These are phyloP conservation scores for Melanotaenia boesemani DNA, from an alignment of 2,797 vertebrate genomes.

Conservation along the genomic window DNA sequence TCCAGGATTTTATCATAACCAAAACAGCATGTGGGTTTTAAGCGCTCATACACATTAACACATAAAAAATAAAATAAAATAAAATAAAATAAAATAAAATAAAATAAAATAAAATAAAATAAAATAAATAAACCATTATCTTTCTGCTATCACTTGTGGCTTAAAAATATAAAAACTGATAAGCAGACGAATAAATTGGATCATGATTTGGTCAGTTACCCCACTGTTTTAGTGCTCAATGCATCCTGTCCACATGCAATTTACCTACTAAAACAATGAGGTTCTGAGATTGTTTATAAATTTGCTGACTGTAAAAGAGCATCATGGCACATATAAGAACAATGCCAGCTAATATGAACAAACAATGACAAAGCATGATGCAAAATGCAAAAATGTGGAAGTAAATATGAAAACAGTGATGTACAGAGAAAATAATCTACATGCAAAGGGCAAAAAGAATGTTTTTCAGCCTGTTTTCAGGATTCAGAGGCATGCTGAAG, in stretches of 20 bases:
- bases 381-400: not conserved
- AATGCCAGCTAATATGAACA: not conserved
- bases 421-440: conserved; percentile 1
- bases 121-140: not conserved
- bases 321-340: not conserved
- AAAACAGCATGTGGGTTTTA: not conserved
- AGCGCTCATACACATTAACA: not conserved
- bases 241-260: not conserved
- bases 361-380: not conserved
- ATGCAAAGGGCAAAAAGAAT: conserved; percentile 13
- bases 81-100: not conserved
- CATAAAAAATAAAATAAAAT: not conserved
- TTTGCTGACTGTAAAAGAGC: not conserved
- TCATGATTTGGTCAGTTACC: not conserved
- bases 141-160: not conserved
- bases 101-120: too few species aligned
- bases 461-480: conserved; percentile 6
- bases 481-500: conserved; percentile 8
- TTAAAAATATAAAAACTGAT: not conserved
- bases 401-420: not conserved
- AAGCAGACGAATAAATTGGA: not conserved
- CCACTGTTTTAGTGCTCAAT: not conserved
- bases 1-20: not conserved
- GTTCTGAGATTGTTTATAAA: too few species aligned
- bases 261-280: not conserved